Evolutionary conservation across 2,888 invertebrate genomes (phyloP), one percentile per base, ranked within the genome.

Genomic region (Isoperla grammatica): DNA sequence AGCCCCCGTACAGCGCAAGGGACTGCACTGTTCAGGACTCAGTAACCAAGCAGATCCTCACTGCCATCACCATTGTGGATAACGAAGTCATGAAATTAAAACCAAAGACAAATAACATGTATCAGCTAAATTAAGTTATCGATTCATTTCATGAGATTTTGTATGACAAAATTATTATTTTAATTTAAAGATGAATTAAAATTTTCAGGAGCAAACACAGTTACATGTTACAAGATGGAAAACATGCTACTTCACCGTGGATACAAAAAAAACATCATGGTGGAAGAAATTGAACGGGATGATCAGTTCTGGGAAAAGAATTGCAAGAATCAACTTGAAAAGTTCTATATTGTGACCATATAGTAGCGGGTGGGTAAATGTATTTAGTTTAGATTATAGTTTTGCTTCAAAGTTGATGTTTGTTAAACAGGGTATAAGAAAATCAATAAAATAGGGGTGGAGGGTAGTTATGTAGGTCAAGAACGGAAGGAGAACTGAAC

Each of bases 191-290:
- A 8, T 29, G 29, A 29, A 29, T 29, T 29, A 29, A 6, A 6
- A 29, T 29, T 29, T 29, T 19, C 60, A 60, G n/a, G 48, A 56
- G 29, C 56, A 60, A 40, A 56, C 56, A 2, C 55, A 60, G 40
- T 20, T 60, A 12, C 55, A 56, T 48, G 56, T 56, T 6, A 56
- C 56, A 48, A n/a, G 48, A 19, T 48, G 43, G 29, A 42, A 37
- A 37, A 35, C 17, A 13, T 60, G 56, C 37, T 17, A 22, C 11
- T 56, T 60, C 40, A 13, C 29, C 37, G 29, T 59, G 8, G 54
- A 50, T 42, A 54, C 53, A 11, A 39, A 15, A 23, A 20, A 6
- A 50, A 53, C 20, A 54, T 59, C 2, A 37, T 53, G n/a, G 42
- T 50, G 20, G 15, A 43, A 29, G 39, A 35, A n/a, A 59, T 59